phyloP scores from a whole-genome alignment of 2,113 vertebrate genomes.

The Thinocorus orbignyianus region DNA sequence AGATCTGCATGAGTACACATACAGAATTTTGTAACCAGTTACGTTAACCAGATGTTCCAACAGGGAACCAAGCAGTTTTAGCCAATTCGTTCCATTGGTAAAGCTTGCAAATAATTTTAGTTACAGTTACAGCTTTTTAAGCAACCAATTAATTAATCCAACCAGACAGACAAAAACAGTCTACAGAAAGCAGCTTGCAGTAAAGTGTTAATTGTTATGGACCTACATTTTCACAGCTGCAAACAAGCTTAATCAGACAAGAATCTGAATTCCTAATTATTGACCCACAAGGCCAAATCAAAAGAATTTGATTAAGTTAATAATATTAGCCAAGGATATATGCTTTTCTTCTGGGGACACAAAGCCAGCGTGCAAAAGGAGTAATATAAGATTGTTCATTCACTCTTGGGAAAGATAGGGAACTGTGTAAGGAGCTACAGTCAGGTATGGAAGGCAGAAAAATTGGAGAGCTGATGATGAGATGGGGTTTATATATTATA shows the following conservation, averaged over 20 bases:
- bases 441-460: neutral
- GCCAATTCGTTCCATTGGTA: neutral
- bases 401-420: neutral
- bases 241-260: neutral
- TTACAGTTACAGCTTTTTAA: neutral
- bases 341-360: neutral
- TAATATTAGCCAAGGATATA: neutral
- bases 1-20: neutral
- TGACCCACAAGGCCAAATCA: neutral
- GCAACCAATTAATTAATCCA: neutral
- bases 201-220: neutral
- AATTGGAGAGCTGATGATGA: neutral
- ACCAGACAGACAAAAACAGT: neutral
- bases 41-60: neutral
- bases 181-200: neutral
- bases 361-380: neutral
- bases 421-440: neutral
- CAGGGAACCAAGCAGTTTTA: neutral
- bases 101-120: neutral
- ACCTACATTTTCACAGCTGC: neutral
- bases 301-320: neutral
- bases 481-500: neutral
- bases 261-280: neutral
- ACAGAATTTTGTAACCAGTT: neutral
- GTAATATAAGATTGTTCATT: neutral